Percentiles rank a stretch among this genome's conserved stretches.
These are phyloP conservation scores for Osmerus mordax DNA, from an alignment of 2,113 vertebrate genomes.

Conservation along the genomic window DNA sequence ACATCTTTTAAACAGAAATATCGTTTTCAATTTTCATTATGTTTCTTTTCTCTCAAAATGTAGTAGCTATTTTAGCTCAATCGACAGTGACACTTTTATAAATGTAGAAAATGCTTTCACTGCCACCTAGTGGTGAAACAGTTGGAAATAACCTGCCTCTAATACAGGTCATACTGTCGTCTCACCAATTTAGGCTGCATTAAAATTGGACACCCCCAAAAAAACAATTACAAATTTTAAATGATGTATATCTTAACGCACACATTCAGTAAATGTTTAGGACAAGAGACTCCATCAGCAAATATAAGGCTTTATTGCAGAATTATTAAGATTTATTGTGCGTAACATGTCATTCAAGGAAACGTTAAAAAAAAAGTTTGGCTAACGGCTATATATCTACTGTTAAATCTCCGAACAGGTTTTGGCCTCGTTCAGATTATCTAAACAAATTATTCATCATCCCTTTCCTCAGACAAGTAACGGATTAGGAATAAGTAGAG, in stretches of 20 bases:
- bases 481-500: too few relatives aligned
- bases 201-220: constrained; percentile 23
- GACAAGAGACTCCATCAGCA: constrained; percentile 28
- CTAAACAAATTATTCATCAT: too few relatives aligned
- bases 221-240: constrained; percentile 23
- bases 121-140: constrained; percentile 46
- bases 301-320: constrained; percentile 63
- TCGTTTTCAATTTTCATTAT: constrained; percentile 24
- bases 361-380: constrained; percentile 23
- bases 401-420: background rate
- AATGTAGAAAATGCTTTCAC: constrained; percentile 50
- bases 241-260: constrained; percentile 9
- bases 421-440: background rate
- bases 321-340: constrained; percentile 29
- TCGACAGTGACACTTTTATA: constrained; percentile 28
- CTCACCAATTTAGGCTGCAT: constrained; percentile 17
- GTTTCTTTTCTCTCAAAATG: constrained; percentile 44
- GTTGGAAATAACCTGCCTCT: constrained; percentile 41
- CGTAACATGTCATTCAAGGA: constrained; percentile 26
- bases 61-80: constrained; percentile 25
- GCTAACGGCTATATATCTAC: constrained; percentile 10
- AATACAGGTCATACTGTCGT: constrained; percentile 15
- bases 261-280: constrained; percentile 23
- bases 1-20: constrained; percentile 54
- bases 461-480: too few relatives aligned